Percentiles rank a stretch among this genome's conserved stretches.
Conservation (phyloP, 2,797 vertebrate species). For the Astyanax mexicanus region DNA sequence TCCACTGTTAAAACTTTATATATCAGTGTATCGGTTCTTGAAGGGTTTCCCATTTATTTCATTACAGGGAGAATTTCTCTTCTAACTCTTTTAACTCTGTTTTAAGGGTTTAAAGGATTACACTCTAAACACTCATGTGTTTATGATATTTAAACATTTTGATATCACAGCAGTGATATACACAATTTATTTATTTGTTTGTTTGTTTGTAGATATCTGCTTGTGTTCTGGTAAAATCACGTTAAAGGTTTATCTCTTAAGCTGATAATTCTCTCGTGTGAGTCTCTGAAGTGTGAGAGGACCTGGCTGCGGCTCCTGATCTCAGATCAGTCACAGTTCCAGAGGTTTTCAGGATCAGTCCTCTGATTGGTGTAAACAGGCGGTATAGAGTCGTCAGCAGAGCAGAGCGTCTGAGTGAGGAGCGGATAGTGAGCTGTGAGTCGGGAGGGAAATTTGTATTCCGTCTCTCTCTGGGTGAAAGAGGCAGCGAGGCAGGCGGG, state of each 20-base stretch:
- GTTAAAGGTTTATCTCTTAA: not conserved
- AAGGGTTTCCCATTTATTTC: too few species aligned
- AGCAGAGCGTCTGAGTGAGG: slow-evolving; percentile 32
- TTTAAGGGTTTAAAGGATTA: too few species aligned
- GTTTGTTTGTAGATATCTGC: not conserved
- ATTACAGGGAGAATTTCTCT: too few species aligned
- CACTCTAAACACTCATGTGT: too few species aligned
- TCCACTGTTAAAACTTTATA: too few species aligned
- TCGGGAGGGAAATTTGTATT: slow-evolving; percentile 63
- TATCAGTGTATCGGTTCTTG: too few species aligned
- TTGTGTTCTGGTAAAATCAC: not conserved
- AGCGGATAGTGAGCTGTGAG: slow-evolving; percentile 44
- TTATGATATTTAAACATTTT: too few species aligned
- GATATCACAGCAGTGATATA: not conserved
- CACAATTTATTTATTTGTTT: not conserved
- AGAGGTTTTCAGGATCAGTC: slow-evolving; percentile 11
- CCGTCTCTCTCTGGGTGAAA: slow-evolving; percentile 52
- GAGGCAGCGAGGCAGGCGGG: slow-evolving; percentile 40
- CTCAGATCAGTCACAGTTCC: slow-evolving; percentile 22
- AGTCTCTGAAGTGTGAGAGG: slow-evolving; percentile 19
- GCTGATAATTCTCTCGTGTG: slow-evolving; percentile 1
- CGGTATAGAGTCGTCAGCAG: slow-evolving; percentile 14
- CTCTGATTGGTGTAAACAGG: slow-evolving; percentile 14
- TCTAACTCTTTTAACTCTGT: too few species aligned
- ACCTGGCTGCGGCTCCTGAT: slow-evolving; percentile 10